Evolutionary conservation across 2,113 vertebrate genomes (phyloP).

Genomic region (Rhadina sibilatrix): DNA sequence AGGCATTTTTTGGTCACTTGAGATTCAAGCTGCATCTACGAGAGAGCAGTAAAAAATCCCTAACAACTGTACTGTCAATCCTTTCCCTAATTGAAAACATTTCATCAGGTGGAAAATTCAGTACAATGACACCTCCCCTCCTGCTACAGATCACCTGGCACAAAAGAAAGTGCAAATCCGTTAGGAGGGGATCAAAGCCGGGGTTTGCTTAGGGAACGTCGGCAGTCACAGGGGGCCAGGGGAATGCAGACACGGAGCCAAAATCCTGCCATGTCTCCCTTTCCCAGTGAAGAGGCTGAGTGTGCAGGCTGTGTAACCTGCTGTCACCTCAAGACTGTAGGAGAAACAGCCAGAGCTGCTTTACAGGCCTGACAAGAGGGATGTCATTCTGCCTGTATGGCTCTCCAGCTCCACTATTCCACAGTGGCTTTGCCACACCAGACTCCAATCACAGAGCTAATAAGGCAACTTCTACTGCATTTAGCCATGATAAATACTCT

Average conservation of each 20-base stretch:
- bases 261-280: not conserved
- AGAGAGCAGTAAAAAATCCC: not conserved
- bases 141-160: not conserved
- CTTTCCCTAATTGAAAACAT: not conserved
- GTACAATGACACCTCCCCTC: not conserved
- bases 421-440: not conserved
- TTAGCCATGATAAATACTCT: not conserved
- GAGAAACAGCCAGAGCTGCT: not conserved
- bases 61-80: not conserved
- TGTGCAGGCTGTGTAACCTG: not conserved
- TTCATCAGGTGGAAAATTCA: not conserved
- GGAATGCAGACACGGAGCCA: not conserved
- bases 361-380: not conserved
- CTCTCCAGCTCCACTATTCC: not conserved
- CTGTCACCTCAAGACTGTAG: not conserved
- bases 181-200: fast-evolving
- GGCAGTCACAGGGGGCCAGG: not conserved
- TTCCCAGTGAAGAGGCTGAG: not conserved
- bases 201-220: not conserved
- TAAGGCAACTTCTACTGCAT: not conserved
- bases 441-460: not conserved
- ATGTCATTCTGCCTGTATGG: fast-evolving
- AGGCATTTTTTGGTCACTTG: not conserved
- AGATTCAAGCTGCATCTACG: not conserved
- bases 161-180: not conserved